A percentile compares a stretch with the other conserved stretches of the same genome.
Conservation (phyloP, 2,888 invertebrate species). For the Drosophila cracens region DNA sequence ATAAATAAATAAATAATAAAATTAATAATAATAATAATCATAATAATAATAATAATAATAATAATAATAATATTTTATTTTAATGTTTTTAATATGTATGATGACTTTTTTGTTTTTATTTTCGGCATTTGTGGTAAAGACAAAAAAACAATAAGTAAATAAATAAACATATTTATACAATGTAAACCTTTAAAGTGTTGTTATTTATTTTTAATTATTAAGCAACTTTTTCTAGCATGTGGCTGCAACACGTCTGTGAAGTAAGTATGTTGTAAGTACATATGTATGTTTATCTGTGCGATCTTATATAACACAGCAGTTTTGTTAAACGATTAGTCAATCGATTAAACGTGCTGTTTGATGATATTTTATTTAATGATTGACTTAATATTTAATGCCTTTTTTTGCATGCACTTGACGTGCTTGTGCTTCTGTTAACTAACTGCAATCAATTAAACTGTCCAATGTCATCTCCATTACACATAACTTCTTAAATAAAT, state of each 20-base stretch:
- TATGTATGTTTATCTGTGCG: neutral
- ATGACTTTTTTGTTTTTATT: slow-evolving; percentile 53
- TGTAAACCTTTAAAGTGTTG: slow-evolving; percentile 44
- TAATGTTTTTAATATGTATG: slow-evolving; percentile 63
- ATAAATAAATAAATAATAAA: slow-evolving; percentile 43
- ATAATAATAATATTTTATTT: slow-evolving; percentile 46
- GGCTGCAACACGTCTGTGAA: neutral
- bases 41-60: slow-evolving; percentile 23
- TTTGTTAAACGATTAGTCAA: slow-evolving; percentile 9
- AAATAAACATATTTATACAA: slow-evolving; percentile 78
- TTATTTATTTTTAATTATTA: neutral
- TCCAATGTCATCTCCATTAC: slow-evolving; percentile 1
- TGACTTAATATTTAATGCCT: slow-evolving; percentile 24
- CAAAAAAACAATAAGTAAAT: slow-evolving; percentile 74
- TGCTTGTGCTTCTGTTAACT: slow-evolving; percentile 31
- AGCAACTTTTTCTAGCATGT: neutral
- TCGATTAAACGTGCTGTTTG: slow-evolving; percentile 17
- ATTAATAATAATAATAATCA: slow-evolving; percentile 23
- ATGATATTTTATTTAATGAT: slow-evolving; percentile 20
- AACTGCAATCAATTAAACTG: slow-evolving; percentile 4
- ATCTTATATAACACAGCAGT: slow-evolving; percentile 7
- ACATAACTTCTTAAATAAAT: neutral
- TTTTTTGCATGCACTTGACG: slow-evolving; percentile 25
- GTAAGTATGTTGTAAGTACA: neutral
- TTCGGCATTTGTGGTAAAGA: slow-evolving; percentile 68